Evolutionary conservation across 2,888 invertebrate genomes (phyloP), one percentile per base, ranked within the genome.

Genomic region (Tinea pellionella): DNA sequence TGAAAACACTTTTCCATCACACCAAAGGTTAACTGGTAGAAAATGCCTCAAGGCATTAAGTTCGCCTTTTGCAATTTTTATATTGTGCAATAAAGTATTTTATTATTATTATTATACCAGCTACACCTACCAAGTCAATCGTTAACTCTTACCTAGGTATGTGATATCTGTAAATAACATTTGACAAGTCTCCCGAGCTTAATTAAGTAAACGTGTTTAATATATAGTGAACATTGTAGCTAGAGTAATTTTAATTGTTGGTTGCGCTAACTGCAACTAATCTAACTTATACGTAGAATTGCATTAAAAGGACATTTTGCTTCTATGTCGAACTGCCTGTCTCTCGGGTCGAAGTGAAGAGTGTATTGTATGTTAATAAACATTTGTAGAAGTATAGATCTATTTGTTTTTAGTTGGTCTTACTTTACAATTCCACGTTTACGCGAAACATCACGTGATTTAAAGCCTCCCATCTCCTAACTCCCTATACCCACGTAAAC

Each of bases 371-470:
- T 6, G 37, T 37, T n/a, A 37, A 37, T n/a, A 37, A 37, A 37
- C 37, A 37, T 12, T 37, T 37, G 37, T 37, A 9, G 2, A 37
- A 2, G 37, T 37, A 12, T 37, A 47, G 47, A 47, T 47, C 16
- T 47, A 13, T 47, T 47, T 47, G 47, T 47, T 13, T 47, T 13
- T 16, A 47, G n/a, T 47, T 47, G 8, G 41, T 13, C 41, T 47
- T 16, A 47, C 13, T 37, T 47, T 47, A 15, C 9, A 16, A 47
- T 37, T 37, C 37, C 47, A 47, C 47, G 47, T 47, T 47, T 47
- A 16, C 47, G 47, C 13, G 47, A 47, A 47, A 47, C 47, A 47
- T 47, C 47, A 15, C 15, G 47, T 47, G 47, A 47, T 47, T 47
- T 47, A 47, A 15, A 47, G 47, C 15, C 16, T n/a, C 47, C 47